Conservation (phyloP, 2,113 vertebrate species). For the Cyprinus carpio region DNA sequence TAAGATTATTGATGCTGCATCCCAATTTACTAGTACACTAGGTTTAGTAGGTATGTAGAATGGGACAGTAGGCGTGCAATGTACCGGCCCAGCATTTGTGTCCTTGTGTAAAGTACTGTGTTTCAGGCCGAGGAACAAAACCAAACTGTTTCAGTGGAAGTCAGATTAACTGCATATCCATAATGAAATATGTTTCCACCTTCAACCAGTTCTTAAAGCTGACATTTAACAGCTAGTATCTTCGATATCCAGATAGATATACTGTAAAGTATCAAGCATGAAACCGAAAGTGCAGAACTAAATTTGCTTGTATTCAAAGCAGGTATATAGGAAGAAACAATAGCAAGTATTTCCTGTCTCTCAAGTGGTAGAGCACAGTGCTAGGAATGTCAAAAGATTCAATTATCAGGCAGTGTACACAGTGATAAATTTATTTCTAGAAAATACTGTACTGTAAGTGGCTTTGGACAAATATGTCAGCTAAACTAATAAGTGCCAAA, state of each 20-base stretch:
- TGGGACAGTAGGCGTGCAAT: no score
- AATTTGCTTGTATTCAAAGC: conserved; percentile 50
- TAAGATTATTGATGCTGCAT: neutral
- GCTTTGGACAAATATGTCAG: neutral
- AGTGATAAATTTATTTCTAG: neutral
- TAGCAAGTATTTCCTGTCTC: no score
- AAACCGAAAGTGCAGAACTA: neutral
- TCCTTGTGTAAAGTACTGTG: neutral
- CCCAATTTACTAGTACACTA: neutral
- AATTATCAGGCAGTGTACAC: neutral
- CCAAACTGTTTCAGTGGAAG: no score
- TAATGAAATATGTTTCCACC: neutral
- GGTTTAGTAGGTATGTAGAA: neutral
- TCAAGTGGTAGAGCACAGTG: neutral
- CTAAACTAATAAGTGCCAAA: neutral
- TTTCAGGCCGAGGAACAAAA: no score
- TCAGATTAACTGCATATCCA: neutral
- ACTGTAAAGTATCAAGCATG: neutral
- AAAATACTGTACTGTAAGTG: neutral
- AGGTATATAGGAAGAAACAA: neutral
- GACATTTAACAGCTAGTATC: neutral
- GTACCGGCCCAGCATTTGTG: neutral
- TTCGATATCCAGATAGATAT: neutral
- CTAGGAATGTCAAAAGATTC: neutral
- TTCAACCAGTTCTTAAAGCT: neutral